Percentiles rank a stretch among this genome's conserved stretches.
Evolutionary conservation across 1,140 invertebrate species (phyloP).

Genomic region (Brachionus paranguensis): DNA sequence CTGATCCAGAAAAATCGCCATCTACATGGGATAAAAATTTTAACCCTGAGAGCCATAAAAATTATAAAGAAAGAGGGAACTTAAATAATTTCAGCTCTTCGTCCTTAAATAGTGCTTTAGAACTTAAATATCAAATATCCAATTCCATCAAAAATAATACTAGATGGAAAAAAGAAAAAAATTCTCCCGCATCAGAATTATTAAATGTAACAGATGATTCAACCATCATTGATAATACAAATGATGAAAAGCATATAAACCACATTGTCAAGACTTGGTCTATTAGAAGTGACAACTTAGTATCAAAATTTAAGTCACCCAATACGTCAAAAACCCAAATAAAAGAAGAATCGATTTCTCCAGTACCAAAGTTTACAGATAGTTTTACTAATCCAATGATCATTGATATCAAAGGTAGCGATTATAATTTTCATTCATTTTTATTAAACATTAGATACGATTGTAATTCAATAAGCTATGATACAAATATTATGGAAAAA

Average conservation of each 20-base stretch:
- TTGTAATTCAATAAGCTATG: not conserved
- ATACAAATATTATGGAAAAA: not conserved
- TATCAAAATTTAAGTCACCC: too few relatives aligned
- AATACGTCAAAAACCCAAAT: not conserved
- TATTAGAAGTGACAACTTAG: too few relatives aligned
- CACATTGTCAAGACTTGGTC: not conserved
- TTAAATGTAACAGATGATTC: too few relatives aligned
- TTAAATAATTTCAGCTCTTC: not conserved
- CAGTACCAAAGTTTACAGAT: too few relatives aligned
- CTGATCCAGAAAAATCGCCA: not conserved
- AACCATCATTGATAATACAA: not conserved
- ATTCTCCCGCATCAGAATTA: not conserved
- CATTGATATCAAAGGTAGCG: too few relatives aligned
- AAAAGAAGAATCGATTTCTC: not conserved
- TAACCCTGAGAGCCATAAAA: not conserved
- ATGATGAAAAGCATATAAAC: not conserved
- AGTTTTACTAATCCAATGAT: too few relatives aligned
- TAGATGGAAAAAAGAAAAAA: not conserved
- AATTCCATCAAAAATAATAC: not conserved
- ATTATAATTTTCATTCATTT: not conserved
- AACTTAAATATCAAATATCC: not conserved
- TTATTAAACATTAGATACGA: not conserved
- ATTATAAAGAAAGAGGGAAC: not conserved
- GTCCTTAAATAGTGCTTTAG: not conserved
- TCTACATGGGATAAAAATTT: not conserved